Evolutionary conservation across 2,113 vertebrate species (phyloP).

Genomic region (Platysteira castanea): DNA sequence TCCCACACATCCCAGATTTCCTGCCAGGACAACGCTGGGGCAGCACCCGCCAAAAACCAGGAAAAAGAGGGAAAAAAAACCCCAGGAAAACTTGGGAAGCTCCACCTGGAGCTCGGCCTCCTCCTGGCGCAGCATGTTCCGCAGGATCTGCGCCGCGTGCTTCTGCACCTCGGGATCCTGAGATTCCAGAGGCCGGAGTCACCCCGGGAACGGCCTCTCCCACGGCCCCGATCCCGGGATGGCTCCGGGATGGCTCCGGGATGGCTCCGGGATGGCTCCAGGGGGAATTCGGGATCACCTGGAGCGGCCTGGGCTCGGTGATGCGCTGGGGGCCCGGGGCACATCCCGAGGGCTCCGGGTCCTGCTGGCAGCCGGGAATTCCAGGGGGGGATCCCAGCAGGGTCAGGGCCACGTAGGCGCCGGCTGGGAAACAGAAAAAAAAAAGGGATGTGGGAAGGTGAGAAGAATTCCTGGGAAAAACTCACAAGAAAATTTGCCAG

Average conservation of each 20-base stretch:
- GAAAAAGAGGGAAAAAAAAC: neutral
- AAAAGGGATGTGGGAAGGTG: accelerated
- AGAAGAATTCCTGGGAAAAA: neutral
- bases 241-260: too few species aligned
- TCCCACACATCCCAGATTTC: neutral
- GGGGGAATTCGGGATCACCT: neutral
- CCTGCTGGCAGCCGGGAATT: neutral
- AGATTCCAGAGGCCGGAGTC: neutral
- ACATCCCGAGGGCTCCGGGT: neutral
- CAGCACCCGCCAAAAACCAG: neutral
- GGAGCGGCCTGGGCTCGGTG: neutral
- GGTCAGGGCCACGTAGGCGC: slow-evolving; percentile 87
- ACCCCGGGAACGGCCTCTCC: neutral
- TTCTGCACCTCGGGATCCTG: slow-evolving; percentile 89
- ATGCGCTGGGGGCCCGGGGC: neutral
- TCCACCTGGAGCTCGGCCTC: slow-evolving; percentile 86
- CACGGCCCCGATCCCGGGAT: neutral
- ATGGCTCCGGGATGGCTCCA: too few species aligned
- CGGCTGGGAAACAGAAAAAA: slow-evolving; percentile 66
- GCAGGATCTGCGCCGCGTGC: slow-evolving; percentile 89
- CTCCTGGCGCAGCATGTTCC: slow-evolving; percentile 91
- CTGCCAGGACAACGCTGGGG: neutral
- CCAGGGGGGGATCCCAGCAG: slow-evolving; percentile 82
- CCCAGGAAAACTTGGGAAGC: too few species aligned
- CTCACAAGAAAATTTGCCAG: too few species aligned